These are phyloP conservation scores for Nyctibius bracteatus DNA, from an alignment of 2,113 vertebrate genomes.

Conservation along the genomic window DNA sequence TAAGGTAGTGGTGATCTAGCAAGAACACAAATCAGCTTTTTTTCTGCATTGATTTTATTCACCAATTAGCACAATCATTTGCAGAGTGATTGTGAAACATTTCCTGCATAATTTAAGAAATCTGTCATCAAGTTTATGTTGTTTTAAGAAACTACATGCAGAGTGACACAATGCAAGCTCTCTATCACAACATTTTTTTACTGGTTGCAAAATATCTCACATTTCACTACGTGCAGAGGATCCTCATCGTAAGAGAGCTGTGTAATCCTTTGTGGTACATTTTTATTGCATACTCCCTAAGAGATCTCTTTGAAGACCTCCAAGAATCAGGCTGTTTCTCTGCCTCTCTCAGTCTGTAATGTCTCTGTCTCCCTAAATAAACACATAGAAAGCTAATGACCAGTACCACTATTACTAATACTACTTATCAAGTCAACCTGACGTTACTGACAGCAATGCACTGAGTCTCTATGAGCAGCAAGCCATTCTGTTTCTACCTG, in stretches of 20 bases:
- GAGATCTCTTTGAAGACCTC: not conserved
- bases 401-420: not conserved
- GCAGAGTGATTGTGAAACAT: not conserved
- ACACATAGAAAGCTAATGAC: not conserved
- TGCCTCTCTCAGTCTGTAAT: not conserved
- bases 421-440: not conserved
- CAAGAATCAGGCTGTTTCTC: not conserved
- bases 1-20: not conserved
- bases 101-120: not conserved
- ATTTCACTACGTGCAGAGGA: not conserved
- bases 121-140: not conserved
- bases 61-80: not conserved
- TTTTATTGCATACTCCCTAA: not conserved
- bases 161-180: not conserved
- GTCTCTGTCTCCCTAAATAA: not conserved
- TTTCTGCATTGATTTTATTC: not conserved
- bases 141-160: not conserved
- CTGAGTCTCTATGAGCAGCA: not conserved
- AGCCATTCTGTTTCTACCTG: not conserved
- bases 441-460: not conserved
- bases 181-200: not conserved
- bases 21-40: not conserved
- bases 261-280: not conserved
- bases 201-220: fast-evolving
- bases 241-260: not conserved